A percentile compares a stretch with the other conserved stretches of the same genome.
These are phyloP conservation scores for Sterna hirundo DNA, from an alignment of 2,113 vertebrate genomes.

Conservation along the genomic window DNA sequence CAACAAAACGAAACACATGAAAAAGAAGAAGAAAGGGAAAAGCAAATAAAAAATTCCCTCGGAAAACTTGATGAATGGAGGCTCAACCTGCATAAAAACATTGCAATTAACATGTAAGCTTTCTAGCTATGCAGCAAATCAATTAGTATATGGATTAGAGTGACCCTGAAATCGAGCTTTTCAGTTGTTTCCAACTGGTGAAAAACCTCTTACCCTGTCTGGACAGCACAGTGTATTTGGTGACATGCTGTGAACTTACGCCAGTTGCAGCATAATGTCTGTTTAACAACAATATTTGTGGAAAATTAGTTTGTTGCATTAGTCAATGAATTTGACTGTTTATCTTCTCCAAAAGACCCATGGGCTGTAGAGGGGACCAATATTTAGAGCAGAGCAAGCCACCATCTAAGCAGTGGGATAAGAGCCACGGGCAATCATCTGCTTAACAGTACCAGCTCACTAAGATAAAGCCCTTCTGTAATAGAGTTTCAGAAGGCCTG, in stretches of 20 bases:
- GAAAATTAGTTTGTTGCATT: not conserved
- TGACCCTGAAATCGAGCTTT: not conserved
- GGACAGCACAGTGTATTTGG: not conserved
- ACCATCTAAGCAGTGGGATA: not conserved
- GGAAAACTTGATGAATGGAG: not conserved
- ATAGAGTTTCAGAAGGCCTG: not conserved
- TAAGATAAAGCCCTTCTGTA: not conserved
- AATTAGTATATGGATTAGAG: not conserved
- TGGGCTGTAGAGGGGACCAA: accelerated
- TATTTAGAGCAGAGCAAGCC: not conserved
- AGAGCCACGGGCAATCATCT: not conserved
- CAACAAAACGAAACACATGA: not conserved
- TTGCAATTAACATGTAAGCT: not conserved
- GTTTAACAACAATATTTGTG: not conserved
- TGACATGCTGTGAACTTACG: not conserved
- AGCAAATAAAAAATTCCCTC: not conserved
- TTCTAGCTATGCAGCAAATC: not conserved
- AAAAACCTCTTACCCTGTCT: not conserved
- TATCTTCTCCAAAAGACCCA: not conserved
- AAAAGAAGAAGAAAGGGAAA: not conserved
- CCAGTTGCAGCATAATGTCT: not conserved
- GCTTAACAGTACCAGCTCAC: not conserved
- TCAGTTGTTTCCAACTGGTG: not conserved
- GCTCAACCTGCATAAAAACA: not conserved
- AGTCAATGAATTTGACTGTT: not conserved